A percentile compares a stretch with the other conserved stretches of the same genome.
Conservation (phyloP, 2,797 vertebrate genomes). For the Chelonia mydas region DNA sequence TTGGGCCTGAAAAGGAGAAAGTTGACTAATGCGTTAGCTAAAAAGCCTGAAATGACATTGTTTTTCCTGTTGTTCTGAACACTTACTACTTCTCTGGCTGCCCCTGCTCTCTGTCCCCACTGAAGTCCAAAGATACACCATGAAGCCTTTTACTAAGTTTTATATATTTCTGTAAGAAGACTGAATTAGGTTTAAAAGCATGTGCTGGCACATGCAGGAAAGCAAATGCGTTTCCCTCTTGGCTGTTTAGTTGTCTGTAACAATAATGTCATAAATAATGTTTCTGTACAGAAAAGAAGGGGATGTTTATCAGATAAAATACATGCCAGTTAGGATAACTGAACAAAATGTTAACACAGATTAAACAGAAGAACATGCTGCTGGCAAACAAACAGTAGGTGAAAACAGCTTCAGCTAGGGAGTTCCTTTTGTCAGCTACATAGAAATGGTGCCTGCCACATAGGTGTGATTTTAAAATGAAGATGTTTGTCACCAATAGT, state of each 20-base stretch:
- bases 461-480: constrained; percentile 46
- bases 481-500: constrained; percentile 52
- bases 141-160: constrained; percentile 44
- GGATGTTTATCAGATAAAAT: constrained; percentile 71
- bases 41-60: constrained; percentile 14
- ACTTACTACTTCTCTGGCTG: constrained; percentile 39
- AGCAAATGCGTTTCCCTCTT: constrained; percentile 62
- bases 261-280: constrained; percentile 74
- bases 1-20: not conserved
- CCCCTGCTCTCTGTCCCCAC: not conserved
- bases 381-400: constrained; percentile 57
- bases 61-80: constrained; percentile 12
- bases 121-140: constrained; percentile 4
- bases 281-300: constrained; percentile 43
- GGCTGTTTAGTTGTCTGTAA: constrained; percentile 73
- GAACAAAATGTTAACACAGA: constrained; percentile 64
- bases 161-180: constrained; percentile 31
- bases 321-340: constrained; percentile 52
- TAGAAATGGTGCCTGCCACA: constrained; percentile 14
- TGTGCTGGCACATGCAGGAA: constrained; percentile 61
- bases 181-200: constrained; percentile 47
- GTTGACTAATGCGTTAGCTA: constrained; percentile 19
- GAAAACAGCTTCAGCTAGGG: constrained; percentile 41
- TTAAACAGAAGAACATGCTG: constrained; percentile 62
- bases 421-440: constrained; percentile 44